phyloP scores from a whole-genome alignment of 2,888 invertebrate genomes.

The Halictus quadricinctus region DNA sequence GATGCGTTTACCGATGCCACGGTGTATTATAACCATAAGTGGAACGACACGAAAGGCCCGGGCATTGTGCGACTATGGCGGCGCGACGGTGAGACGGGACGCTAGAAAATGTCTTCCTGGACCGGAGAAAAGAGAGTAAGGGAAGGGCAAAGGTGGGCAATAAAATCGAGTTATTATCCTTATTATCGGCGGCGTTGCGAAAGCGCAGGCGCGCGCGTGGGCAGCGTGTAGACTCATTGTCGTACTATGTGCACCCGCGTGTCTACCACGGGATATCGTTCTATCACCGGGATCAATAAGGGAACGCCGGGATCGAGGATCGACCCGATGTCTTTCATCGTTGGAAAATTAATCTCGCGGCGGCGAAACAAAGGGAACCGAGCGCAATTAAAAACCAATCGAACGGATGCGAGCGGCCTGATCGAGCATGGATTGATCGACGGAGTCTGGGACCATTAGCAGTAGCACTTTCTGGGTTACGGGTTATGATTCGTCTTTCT shows the following conservation, averaged over 20 bases:
- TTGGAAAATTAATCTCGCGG: not conserved
- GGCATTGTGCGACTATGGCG: conserved; percentile 56
- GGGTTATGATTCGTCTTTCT: not conserved
- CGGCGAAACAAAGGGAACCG: conserved; percentile 10
- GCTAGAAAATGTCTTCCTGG: conserved; percentile 66
- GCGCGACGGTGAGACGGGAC: conserved; percentile 51
- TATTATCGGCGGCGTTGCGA: conserved; percentile 68
- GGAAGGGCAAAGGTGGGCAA: conserved; percentile 67
- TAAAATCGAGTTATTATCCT: conserved; percentile 73
- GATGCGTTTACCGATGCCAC: conserved; percentile 65
- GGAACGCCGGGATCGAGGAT: conserved; percentile 7
- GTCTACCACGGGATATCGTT: conserved; percentile 43
- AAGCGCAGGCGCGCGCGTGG: conserved; percentile 63
- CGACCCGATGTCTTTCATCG: not conserved
- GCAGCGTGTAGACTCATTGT: conserved; percentile 67
- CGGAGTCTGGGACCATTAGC: not conserved
- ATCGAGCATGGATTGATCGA: not conserved
- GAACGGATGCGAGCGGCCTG: not conserved
- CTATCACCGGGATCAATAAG: conserved; percentile 46
- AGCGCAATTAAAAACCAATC: conserved; percentile 3
- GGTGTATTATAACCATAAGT: conserved; percentile 59
- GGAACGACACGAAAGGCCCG: conserved; percentile 57
- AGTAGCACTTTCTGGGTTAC: not conserved
- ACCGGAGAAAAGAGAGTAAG: conserved; percentile 63
- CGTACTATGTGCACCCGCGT: conserved; percentile 70